These are phyloP conservation scores for Kryptolebias marmoratus DNA, from an alignment of 2,113 vertebrate species.

Conservation along the genomic window DNA sequence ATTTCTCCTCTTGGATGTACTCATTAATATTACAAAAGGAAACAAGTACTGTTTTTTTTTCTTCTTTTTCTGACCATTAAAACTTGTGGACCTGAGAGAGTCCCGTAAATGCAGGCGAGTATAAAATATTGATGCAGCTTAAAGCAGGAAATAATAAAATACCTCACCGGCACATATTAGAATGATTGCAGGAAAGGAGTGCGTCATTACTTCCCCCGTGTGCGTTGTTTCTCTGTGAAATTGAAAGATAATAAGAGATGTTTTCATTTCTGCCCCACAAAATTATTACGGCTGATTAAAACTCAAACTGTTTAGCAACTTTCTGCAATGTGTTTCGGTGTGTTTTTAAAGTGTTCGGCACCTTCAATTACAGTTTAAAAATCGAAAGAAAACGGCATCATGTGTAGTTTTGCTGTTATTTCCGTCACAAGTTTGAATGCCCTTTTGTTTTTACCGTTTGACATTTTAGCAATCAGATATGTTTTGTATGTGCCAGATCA, in stretches of 20 bases:
- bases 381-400: conserved; percentile 3
- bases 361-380: conserved; percentile 18
- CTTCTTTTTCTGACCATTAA: not conserved
- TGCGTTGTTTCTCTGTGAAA: conserved; percentile 34
- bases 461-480: conserved; percentile 13
- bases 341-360: conserved; percentile 11
- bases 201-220: too few species aligned
- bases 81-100: conserved; percentile 7
- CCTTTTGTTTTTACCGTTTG: conserved; percentile 2
- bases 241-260: conserved; percentile 33
- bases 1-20: too few species aligned
- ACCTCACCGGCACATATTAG: conserved; percentile 15
- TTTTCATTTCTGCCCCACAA: conserved; percentile 13
- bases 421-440: not conserved
- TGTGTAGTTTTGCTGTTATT: conserved; percentile 32
- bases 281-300: conserved; percentile 8
- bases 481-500: conserved; percentile 19
- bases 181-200: too few species aligned
- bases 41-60: not conserved
- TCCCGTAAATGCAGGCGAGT: conserved; percentile 11
- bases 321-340: not conserved
- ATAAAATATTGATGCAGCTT: conserved; percentile 20
- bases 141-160: conserved; percentile 24
- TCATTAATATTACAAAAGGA: too few species aligned
- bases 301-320: conserved; percentile 10